Percentiles rank a stretch among this genome's conserved stretches.
phyloP scores from a whole-genome alignment of 2,113 vertebrate species.

The Dissostichus mawsoni region DNA sequence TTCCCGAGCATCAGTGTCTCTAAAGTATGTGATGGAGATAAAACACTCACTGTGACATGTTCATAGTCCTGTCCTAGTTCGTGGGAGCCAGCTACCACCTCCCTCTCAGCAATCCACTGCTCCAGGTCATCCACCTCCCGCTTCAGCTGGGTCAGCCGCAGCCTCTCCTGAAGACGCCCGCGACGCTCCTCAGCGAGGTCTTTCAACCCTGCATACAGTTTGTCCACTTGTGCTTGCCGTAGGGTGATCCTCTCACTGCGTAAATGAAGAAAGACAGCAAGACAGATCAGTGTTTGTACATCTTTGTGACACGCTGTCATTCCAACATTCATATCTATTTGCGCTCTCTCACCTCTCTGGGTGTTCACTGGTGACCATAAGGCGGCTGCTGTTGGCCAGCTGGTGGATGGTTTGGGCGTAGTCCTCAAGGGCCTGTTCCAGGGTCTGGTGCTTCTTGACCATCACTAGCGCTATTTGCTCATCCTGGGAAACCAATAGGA shows the following conservation, averaged over 20 bases:
- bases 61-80: slow-evolving; percentile 98
- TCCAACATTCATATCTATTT: not conserved
- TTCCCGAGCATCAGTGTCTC: slow-evolving; percentile 35
- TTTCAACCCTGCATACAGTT: slow-evolving; percentile 90
- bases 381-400: slow-evolving; percentile 90
- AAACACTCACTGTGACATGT: slow-evolving; percentile 89
- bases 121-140: slow-evolving; percentile 95
- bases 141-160: slow-evolving; percentile 92
- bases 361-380: slow-evolving; percentile 90
- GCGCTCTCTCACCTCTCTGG: slow-evolving; percentile 88
- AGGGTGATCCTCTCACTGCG: slow-evolving; percentile 88
- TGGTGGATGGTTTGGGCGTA: slow-evolving; percentile 93
- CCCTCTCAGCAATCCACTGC: slow-evolving; percentile 95
- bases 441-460: slow-evolving; percentile 91
- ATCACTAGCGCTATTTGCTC: slow-evolving; percentile 92
- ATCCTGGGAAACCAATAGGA: slow-evolving; percentile 81
- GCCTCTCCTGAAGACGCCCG: slow-evolving; percentile 90
- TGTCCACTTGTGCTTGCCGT: slow-evolving; percentile 93
- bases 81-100: slow-evolving; percentile 94
- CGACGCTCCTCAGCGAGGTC: slow-evolving; percentile 92
- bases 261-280: not conserved
- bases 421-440: slow-evolving; percentile 93
- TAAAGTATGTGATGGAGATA: slow-evolving; percentile 27
- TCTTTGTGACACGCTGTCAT: not conserved
- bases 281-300: not conserved